phyloP scores from a whole-genome alignment of 1,140 invertebrate species.

The Nilaparvata lugens region DNA sequence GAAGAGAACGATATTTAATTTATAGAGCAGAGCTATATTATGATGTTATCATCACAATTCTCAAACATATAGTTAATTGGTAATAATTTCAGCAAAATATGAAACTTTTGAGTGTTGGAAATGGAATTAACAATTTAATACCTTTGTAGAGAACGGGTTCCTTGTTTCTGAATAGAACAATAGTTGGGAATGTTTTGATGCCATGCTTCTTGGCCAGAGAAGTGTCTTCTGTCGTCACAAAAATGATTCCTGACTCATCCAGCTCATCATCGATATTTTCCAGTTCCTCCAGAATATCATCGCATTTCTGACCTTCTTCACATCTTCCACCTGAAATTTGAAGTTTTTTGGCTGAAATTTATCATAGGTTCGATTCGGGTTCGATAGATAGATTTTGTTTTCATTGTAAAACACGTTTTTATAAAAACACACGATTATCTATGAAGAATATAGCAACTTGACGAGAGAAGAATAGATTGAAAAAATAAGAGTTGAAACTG shows the following conservation, averaged over 20 bases:
- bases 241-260: constrained; percentile 87
- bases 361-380: no score
- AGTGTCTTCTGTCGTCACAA: constrained; percentile 84
- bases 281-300: constrained; percentile 72
- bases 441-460: no score
- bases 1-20: no score
- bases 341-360: no score
- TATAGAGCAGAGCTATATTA: no score
- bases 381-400: no score
- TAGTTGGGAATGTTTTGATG: constrained; percentile 71
- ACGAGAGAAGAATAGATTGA: no score
- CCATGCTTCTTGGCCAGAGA: constrained; percentile 73
- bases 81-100: neutral
- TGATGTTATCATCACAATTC: no score
- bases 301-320: constrained; percentile 76
- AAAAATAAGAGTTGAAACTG: no score
- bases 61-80: neutral
- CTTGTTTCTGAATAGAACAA: constrained; percentile 87
- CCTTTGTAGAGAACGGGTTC: constrained; percentile 68
- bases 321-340: constrained; percentile 60
- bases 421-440: no score
- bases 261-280: constrained; percentile 91
- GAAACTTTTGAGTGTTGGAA: neutral
- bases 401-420: no score
- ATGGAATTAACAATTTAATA: constrained; percentile 18